phyloP scores from a whole-genome alignment of 2,888 invertebrate genomes.

The Catocala fraxini region DNA sequence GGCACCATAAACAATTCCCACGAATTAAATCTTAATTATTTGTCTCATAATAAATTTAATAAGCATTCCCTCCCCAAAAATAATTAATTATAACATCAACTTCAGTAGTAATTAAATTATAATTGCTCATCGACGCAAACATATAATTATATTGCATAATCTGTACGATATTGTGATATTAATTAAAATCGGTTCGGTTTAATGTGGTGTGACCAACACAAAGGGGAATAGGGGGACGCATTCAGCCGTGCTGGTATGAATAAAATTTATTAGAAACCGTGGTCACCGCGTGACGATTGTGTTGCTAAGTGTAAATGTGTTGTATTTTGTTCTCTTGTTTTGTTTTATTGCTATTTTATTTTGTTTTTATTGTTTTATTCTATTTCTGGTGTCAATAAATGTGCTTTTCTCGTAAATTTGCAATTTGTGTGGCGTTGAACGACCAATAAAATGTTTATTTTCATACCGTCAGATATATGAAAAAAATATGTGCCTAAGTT shows the following conservation, averaged over 20 bases:
- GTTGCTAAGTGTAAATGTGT: constrained; percentile 22
- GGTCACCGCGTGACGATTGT: constrained; percentile 28
- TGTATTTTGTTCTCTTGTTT: constrained; percentile 9
- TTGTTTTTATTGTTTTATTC: not conserved
- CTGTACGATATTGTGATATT: constrained; percentile 41
- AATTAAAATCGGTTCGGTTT: constrained; percentile 44
- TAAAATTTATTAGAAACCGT: constrained; percentile 48
- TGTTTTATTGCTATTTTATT: not conserved
- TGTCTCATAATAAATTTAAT: not conserved
- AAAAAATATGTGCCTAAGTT: not conserved
- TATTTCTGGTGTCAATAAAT: not conserved
- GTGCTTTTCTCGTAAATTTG: no score
- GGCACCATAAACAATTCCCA: not conserved
- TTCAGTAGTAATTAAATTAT: constrained; percentile 9
- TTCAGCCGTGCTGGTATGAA: constrained; percentile 30
- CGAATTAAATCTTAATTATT: not conserved
- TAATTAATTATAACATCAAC: constrained; percentile 3
- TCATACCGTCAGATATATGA: no score
- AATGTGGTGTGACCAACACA: constrained; percentile 46
- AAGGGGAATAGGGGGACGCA: constrained; percentile 34
- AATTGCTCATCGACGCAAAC: constrained; percentile 20
- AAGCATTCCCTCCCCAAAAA: not conserved
- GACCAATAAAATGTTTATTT: no score
- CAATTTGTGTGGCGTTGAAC: no score
- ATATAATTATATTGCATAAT: constrained; percentile 33